These are phyloP conservation scores for Philonicus albiceps DNA, from an alignment of 2,888 invertebrate species.

Conservation along the genomic window DNA sequence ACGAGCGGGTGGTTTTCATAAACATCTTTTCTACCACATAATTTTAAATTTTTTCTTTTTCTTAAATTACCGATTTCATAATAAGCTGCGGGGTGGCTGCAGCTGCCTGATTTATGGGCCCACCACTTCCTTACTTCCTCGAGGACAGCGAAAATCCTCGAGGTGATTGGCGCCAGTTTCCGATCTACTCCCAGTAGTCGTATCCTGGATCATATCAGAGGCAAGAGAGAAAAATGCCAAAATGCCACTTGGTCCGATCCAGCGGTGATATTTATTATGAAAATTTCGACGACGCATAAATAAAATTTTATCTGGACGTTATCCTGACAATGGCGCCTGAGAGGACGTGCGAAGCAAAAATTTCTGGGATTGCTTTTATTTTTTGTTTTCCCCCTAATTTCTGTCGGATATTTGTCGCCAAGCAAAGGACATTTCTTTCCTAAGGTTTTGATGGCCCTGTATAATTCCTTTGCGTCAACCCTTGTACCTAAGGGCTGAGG, in stretches of 20 bases:
- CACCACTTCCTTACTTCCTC: background rate
- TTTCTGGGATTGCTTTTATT: constrained; percentile 7
- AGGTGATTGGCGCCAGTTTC: constrained; percentile 21
- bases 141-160: background rate
- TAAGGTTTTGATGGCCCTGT: background rate
- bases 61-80: background rate
- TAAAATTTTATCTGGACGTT: constrained; percentile 43
- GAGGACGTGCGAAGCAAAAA: constrained; percentile 31
- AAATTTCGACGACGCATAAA: constrained; percentile 41
- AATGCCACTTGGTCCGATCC: background rate
- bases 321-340: constrained; percentile 42
- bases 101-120: background rate
- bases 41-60: background rate
- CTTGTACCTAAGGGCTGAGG: background rate
- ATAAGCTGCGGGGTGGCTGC: background rate
- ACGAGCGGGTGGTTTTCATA: constrained; percentile 32
- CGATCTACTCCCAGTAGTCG: background rate
- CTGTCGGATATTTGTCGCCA: constrained; percentile 27
- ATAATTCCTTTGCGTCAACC: constrained; percentile 17
- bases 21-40: background rate
- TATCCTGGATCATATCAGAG: background rate
- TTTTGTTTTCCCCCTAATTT: background rate
- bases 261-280: constrained; percentile 33
- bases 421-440: background rate
- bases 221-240: constrained; percentile 9